Percentiles rank a stretch among this genome's conserved stretches.
Evolutionary conservation across 2,113 vertebrate species (phyloP).

Genomic region (Peromyscus maniculatus): DNA sequence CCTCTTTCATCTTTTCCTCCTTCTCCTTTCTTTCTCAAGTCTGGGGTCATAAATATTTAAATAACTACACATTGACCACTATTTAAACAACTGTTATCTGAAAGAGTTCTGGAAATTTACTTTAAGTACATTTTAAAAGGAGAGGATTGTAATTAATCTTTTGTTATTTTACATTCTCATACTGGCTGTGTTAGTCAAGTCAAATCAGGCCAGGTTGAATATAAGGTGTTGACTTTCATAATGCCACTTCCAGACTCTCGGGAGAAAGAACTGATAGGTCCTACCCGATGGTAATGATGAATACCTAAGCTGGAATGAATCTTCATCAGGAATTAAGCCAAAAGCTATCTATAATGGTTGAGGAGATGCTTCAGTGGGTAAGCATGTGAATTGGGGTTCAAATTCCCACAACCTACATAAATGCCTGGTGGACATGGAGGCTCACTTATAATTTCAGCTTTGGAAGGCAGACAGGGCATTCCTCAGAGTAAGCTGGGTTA

Average conservation of each 20-base stretch:
- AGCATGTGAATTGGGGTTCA: neutral
- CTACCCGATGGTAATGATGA: neutral
- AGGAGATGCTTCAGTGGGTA: neutral
- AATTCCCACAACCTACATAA: neutral
- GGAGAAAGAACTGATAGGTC: neutral
- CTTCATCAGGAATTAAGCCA: neutral
- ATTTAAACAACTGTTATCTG: conserved; percentile 41
- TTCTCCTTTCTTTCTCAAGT: neutral
- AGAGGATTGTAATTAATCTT: neutral
- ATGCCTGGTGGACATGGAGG: neutral
- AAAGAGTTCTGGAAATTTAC: conserved; percentile 60
- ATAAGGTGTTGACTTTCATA: neutral
- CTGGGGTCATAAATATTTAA: conserved; percentile 44
- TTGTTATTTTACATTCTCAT: conserved; percentile 24
- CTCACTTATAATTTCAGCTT: neutral
- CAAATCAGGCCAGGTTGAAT: neutral
- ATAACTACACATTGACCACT: neutral
- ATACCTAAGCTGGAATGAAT: neutral
- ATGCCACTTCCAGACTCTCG: neutral
- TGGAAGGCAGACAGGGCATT: neutral
- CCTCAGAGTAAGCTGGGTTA: neutral
- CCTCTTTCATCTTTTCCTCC: conserved; percentile 21
- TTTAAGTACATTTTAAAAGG: conserved; percentile 8
- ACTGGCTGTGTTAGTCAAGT: neutral
- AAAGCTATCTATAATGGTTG: neutral